A percentile compares a stretch with the other conserved stretches of the same genome.
Evolutionary conservation across 1,140 invertebrate genomes (phyloP).

Genomic region (Spodoptera litura): DNA sequence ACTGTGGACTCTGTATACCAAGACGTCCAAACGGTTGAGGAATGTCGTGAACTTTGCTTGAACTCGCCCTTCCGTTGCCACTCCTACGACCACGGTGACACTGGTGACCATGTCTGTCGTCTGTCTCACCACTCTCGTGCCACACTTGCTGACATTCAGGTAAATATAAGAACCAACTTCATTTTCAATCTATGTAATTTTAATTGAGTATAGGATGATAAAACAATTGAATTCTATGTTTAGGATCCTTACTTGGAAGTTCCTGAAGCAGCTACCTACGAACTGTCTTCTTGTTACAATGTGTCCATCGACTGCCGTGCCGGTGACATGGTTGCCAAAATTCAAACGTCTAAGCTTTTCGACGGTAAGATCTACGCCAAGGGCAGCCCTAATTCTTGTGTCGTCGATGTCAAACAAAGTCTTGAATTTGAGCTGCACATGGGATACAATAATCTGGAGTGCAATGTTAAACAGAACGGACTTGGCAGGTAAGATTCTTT

Average conservation of each 20-base stretch:
- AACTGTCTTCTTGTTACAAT: slow-evolving; percentile 97
- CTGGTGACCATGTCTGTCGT: slow-evolving; percentile 96
- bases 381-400: slow-evolving; percentile 96
- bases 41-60: slow-evolving; percentile 95
- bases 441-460: slow-evolving; percentile 96
- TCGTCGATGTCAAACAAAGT: slow-evolving; percentile 93
- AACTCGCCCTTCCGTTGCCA: slow-evolving; percentile 95
- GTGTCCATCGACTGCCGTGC: slow-evolving; percentile 96
- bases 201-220: not conserved
- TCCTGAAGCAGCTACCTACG: slow-evolving; percentile 95
- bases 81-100: slow-evolving; percentile 97
- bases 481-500: slow-evolving; percentile 88
- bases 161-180: slow-evolving; percentile 59
- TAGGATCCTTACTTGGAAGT: slow-evolving; percentile 96
- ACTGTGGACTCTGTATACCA: slow-evolving; percentile 97
- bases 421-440: slow-evolving; percentile 95
- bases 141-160: slow-evolving; percentile 95
- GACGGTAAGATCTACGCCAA: slow-evolving; percentile 98
- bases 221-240: slow-evolving; percentile 52
- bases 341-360: slow-evolving; percentile 96
- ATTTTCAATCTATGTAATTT: not conserved
- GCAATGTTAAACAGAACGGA: slow-evolving; percentile 94
- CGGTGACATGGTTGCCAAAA: slow-evolving; percentile 96
- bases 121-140: slow-evolving; percentile 96
- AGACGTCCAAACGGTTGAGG: slow-evolving; percentile 94